Evolutionary conservation across 2,113 vertebrate species (phyloP).

Genomic region (Neolamprologus sp.): DNA sequence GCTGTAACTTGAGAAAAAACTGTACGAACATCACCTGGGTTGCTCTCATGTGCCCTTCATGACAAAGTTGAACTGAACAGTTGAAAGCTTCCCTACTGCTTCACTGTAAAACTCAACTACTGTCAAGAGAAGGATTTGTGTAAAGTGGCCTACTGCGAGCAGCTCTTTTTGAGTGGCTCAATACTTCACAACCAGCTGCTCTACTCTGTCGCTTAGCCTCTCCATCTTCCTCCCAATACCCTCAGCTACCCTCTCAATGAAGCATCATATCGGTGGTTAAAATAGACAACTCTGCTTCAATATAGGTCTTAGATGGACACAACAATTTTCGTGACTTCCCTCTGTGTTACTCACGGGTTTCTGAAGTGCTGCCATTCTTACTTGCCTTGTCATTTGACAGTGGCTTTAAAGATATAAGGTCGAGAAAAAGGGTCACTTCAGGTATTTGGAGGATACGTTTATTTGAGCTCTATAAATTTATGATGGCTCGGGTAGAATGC

Average conservation of each 20-base stretch:
- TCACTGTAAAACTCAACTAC: background rate
- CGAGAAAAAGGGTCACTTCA: background rate
- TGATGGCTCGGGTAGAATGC: background rate
- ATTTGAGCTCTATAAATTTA: background rate
- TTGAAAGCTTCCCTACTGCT: background rate
- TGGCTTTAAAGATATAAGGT: background rate
- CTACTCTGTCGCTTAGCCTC: slow-evolving; percentile 27
- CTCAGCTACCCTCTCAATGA: slow-evolving; percentile 15
- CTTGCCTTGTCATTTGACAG: background rate
- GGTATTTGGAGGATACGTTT: background rate
- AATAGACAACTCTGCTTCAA: slow-evolving; percentile 4
- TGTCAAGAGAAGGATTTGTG: background rate
- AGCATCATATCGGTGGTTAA: background rate
- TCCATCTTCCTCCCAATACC: slow-evolving; percentile 12
- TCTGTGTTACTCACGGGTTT: background rate
- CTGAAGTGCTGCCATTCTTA: slow-evolving; percentile 17
- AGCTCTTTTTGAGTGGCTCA: slow-evolving; percentile 13
- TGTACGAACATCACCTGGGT: background rate
- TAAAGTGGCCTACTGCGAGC: slow-evolving; percentile 8
- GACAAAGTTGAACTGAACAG: background rate
- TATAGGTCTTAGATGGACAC: background rate
- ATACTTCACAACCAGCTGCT: slow-evolving; percentile 23
- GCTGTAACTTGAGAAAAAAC: background rate
- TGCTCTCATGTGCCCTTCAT: background rate
- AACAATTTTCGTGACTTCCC: background rate